Conservation (phyloP, 2,113 vertebrate species). For the Chlamydotis undulata region DNA sequence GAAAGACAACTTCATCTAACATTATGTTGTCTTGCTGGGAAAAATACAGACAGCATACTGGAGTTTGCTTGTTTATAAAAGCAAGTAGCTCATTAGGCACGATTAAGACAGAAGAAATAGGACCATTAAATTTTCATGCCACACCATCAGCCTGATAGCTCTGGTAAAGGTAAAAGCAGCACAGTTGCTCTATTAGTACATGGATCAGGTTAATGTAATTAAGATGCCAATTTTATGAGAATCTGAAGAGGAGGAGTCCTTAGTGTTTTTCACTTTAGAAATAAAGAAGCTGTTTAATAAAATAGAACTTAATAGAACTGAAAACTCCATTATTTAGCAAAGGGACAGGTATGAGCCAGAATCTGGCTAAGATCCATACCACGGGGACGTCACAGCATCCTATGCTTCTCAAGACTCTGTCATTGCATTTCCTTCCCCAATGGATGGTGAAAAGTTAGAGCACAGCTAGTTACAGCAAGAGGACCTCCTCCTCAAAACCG, state of each 20-base stretch:
- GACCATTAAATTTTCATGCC: slow-evolving; percentile 50
- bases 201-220: slow-evolving; percentile 12
- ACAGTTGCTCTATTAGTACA: not conserved
- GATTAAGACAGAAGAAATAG: slow-evolving; percentile 56
- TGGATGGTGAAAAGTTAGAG: not conserved
- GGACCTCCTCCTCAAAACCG: rapidly evolving
- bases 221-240: not conserved
- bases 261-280: not conserved
- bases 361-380: too few species aligned
- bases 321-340: rapidly evolving
- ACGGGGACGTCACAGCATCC: not conserved
- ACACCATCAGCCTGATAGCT: not conserved
- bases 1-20: slow-evolving; percentile 19
- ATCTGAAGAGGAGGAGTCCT: not conserved
- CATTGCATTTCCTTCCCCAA: rapidly evolving
- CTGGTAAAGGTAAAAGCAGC: not conserved
- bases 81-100: slow-evolving; percentile 63
- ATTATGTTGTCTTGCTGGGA: slow-evolving; percentile 38
- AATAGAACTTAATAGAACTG: too few species aligned
- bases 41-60: slow-evolving; percentile 11
- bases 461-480: not conserved
- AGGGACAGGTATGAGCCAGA: not conserved
- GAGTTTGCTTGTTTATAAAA: slow-evolving; percentile 63
- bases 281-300: not conserved
- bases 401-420: not conserved